phyloP scores from a whole-genome alignment of 2,113 vertebrate species.

The Odocoileus hemionus region DNA sequence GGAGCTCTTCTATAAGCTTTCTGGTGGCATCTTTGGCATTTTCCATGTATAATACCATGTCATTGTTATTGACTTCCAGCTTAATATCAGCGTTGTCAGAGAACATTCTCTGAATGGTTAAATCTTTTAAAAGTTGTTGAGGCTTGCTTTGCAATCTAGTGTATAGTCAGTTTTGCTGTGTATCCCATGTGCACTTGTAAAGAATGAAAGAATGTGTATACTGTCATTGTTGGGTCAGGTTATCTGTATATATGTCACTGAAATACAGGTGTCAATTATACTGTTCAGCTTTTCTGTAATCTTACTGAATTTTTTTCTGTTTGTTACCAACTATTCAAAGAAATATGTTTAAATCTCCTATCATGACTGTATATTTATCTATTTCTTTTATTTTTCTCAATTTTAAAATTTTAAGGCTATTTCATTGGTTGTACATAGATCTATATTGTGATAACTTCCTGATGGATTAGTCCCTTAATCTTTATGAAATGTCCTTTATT shows the following conservation, averaged over 20 bases:
- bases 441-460: background rate
- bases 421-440: background rate
- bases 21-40: background rate
- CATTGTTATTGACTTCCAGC: background rate
- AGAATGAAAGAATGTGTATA: background rate
- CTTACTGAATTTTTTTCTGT: background rate
- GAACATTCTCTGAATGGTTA: background rate
- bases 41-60: background rate
- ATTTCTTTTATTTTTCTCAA: background rate
- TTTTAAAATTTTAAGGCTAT: background rate
- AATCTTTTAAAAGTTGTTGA: background rate
- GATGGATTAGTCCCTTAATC: background rate
- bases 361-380: background rate
- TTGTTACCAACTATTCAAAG: background rate
- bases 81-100: background rate
- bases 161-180: background rate
- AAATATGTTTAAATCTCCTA: background rate
- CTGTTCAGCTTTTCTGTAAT: background rate
- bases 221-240: background rate
- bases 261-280: background rate
- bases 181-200: background rate
- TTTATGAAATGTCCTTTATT: background rate
- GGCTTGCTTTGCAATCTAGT: background rate
- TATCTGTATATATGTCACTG: background rate
- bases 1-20: background rate